Conservation (phyloP, 2,888 invertebrate species). For the Heteromyza rotundicornis region DNA sequence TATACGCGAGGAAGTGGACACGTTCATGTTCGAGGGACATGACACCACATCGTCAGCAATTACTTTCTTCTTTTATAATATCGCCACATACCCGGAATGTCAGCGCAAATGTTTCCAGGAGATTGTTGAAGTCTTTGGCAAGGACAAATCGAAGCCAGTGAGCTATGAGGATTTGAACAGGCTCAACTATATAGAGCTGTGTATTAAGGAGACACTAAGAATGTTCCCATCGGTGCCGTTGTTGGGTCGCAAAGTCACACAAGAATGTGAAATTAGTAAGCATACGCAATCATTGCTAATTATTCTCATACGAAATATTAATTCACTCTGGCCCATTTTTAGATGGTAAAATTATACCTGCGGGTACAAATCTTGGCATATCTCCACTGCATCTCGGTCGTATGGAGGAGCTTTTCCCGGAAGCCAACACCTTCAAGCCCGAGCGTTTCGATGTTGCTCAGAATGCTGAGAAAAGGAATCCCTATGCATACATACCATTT, state of each 20-base stretch:
- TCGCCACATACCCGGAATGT: constrained; percentile 63
- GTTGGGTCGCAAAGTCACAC: constrained; percentile 52
- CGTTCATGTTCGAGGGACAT: constrained; percentile 74
- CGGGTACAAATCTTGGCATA: constrained; percentile 58
- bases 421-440: constrained; percentile 55
- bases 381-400: constrained; percentile 54
- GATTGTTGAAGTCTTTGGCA: constrained; percentile 59
- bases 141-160: constrained; percentile 48
- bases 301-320: neutral
- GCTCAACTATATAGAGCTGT: constrained; percentile 57
- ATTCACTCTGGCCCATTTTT: neutral
- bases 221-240: constrained; percentile 60
- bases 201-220: constrained; percentile 59
- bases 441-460: constrained; percentile 58
- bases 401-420: constrained; percentile 48
- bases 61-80: constrained; percentile 64
- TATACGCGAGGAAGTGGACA: constrained; percentile 74
- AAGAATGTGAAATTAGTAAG: constrained; percentile 60
- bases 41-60: constrained; percentile 66
- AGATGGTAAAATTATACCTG: constrained; percentile 60
- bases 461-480: constrained; percentile 53
- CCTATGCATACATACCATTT: constrained; percentile 60
- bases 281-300: constrained; percentile 7
- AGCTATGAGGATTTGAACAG: constrained; percentile 55
- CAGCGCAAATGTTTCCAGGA: constrained; percentile 64